phyloP scores from a whole-genome alignment of 2,797 vertebrate species.

The Malurus splendens region DNA sequence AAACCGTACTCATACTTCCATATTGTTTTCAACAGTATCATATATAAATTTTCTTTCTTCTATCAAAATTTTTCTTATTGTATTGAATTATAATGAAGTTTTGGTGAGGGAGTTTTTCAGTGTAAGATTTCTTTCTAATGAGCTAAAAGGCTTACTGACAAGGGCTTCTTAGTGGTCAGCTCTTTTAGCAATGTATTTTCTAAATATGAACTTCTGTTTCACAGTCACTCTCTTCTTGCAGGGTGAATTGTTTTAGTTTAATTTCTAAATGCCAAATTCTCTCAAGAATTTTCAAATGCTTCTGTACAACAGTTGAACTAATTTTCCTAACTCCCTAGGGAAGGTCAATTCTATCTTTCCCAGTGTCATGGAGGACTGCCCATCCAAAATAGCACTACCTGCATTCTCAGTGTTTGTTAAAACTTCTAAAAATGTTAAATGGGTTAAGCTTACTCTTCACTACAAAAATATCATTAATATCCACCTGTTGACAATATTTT shows the following conservation, averaged over 20 bases:
- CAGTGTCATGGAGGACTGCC: neutral
- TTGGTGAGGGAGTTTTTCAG: constrained; percentile 15
- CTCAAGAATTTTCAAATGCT: constrained; percentile 46
- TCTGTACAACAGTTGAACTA: neutral
- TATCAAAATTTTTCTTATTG: neutral
- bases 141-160: constrained; percentile 46
- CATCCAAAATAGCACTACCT: neutral
- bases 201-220: constrained; percentile 59
- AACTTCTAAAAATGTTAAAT: neutral
- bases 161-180: constrained; percentile 46
- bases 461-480: neutral
- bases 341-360: neutral
- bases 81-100: constrained; percentile 33
- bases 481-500: neutral
- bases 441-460: neutral
- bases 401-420: neutral
- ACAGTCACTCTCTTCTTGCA: constrained; percentile 44
- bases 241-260: constrained; percentile 51
- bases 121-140: constrained; percentile 30
- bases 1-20: constrained; percentile 11
- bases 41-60: constrained; percentile 22
- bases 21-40: neutral
- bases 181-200: constrained; percentile 48
- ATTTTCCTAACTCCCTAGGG: neutral
- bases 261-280: constrained; percentile 62